Conservation (phyloP, 2,888 invertebrate species). For the Scotopteryx bipunctaria region DNA sequence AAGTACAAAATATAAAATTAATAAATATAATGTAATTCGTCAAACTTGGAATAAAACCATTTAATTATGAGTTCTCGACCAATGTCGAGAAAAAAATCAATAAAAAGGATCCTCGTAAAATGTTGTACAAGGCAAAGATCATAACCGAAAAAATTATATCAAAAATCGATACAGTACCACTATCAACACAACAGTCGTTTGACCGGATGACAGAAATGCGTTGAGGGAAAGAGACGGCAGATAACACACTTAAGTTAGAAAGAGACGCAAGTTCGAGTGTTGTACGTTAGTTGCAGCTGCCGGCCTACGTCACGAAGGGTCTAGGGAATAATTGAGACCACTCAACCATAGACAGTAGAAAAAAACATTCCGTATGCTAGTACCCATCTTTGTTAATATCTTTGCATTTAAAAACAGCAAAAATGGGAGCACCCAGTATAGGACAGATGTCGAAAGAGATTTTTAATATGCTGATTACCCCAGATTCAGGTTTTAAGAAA, state of each 20-base stretch:
- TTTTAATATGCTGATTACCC: conserved; percentile 33
- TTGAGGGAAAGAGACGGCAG: conserved; percentile 53
- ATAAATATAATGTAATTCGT: too few species aligned
- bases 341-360: conserved; percentile 63
- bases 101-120: background rate
- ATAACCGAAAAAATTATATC: conserved; percentile 37
- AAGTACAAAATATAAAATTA: too few species aligned
- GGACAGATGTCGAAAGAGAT: conserved; percentile 26
- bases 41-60: background rate
- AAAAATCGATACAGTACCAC: conserved; percentile 66
- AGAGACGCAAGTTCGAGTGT: conserved; percentile 54
- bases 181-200: conserved; percentile 58
- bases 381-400: conserved; percentile 45
- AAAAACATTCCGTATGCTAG: conserved; percentile 52
- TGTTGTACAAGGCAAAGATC: conserved; percentile 15
- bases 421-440: conserved; percentile 17
- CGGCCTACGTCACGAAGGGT: conserved; percentile 74
- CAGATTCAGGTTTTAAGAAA: conserved; percentile 26
- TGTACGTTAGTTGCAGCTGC: conserved; percentile 80
- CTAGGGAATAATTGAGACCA: conserved; percentile 70
- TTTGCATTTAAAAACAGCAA: conserved; percentile 22
- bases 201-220: conserved; percentile 72
- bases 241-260: conserved; percentile 46
- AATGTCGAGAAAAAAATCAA: background rate
- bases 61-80: background rate